Percentiles rank a stretch among this genome's conserved stretches.
Conservation (phyloP, 2,797 vertebrate species). For the Echiichthys vipera region DNA sequence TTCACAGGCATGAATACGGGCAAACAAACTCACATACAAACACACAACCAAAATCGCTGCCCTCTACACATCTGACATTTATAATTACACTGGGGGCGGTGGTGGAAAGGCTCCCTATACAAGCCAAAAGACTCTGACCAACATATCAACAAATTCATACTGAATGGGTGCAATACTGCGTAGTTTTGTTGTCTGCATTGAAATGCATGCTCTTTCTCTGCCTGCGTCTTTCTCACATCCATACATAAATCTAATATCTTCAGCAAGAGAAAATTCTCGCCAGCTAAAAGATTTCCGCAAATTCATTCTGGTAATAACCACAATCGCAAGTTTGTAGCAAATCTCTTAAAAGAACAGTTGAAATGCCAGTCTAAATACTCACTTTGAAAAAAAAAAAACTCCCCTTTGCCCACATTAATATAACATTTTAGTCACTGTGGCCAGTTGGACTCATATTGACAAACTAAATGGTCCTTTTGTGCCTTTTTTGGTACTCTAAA, state of each 20-base stretch:
- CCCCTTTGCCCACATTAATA: slow-evolving; percentile 3
- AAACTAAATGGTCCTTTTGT: slow-evolving; percentile 8
- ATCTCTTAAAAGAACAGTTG: slow-evolving; percentile 1
- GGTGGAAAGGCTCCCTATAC: not conserved
- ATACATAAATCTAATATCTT: slow-evolving; percentile 1
- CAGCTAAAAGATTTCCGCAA: slow-evolving; percentile 3
- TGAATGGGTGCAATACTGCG: slow-evolving; percentile 2
- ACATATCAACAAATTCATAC: not conserved
- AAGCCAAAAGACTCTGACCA: slow-evolving; percentile 9
- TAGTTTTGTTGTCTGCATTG: slow-evolving; percentile 2
- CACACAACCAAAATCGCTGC: slow-evolving; percentile 1
- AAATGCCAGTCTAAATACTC: not conserved
- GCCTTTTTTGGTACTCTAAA: slow-evolving; percentile 26
- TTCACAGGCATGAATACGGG: slow-evolving; percentile 8
- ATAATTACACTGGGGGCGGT: slow-evolving; percentile 6
- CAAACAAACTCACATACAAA: slow-evolving; percentile 14
- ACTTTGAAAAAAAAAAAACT: slow-evolving; percentile 10
- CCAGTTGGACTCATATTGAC: slow-evolving; percentile 27
- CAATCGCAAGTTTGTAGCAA: slow-evolving; percentile 8
- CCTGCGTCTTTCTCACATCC: not conserved
- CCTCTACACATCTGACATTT: slow-evolving; percentile 33
- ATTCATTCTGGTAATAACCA: slow-evolving; percentile 1
- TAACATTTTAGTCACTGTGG: slow-evolving; percentile 15
- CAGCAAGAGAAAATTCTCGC: not conserved
- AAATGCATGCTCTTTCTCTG: not conserved